Base-by-base conservation (phyloP, 2,113 vertebrate genomes). In the Myotis davidii region DNA sequence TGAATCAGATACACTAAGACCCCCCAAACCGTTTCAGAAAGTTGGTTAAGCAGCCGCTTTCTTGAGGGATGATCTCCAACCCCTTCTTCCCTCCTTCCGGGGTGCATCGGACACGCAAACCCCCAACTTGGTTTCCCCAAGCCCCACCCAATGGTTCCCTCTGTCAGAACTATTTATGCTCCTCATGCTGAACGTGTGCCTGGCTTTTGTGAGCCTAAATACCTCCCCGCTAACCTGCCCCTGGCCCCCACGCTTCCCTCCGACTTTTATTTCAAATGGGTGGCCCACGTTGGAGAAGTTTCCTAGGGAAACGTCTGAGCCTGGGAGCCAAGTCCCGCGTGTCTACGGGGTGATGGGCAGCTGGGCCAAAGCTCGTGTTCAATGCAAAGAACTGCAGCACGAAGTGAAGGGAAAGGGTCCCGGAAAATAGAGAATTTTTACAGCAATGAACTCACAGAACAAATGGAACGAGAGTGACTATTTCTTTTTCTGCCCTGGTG, bases 21-120 rank as follows among this genome's bases (percentile, higher is more conserved):
- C 3, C 0, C 25, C 16, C 5, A 23, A n/a, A 64, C 25, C 25
- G 3, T 67, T 61, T 69, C 13, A 65, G 85, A 54, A 2, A 34
- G 23, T 45, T 29, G 9, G 69, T 85, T 91, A n/a, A 34, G 32
- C 0, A 64, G 54, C 13, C 11, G 25, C 5, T 34, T 91, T 84
- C 54, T 45, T n/a, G 25, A 42, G 29, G 16, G 59, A 27, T 5
- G 61, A 14, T 59, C 52, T 77, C 3, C 3, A 61, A 34, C 18
- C 39, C 27, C 13, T 21, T 18, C 13, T 3, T 1, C 1, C 27
- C 1, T 5, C 8, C 7, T 6, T 9, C 1, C 2, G 18, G 0
- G 32, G 0, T 27, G 23, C 2, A 17, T 39, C 13, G 50, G 20
- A 88, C 2, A 18, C 20, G 16, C 0, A 0, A 6, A 61, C 70